Conservation (phyloP, 2,113 vertebrate species). For the Zeus faber region DNA sequence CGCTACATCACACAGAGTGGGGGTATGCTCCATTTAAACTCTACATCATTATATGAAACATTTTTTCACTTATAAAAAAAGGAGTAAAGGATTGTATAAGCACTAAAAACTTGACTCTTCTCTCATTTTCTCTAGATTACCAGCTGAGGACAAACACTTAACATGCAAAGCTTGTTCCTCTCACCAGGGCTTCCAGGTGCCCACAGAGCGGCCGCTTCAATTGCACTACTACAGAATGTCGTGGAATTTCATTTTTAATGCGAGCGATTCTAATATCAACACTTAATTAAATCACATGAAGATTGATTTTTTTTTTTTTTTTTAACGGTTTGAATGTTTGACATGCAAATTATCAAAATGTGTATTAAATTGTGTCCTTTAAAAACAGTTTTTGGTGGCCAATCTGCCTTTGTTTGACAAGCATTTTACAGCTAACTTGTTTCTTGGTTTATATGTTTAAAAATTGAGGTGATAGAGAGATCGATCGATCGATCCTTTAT, state of each 20-base stretch:
- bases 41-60: too few relatives aligned
- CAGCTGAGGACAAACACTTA: constrained; percentile 73
- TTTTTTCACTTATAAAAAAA: too few relatives aligned
- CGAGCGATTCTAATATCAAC: too few relatives aligned
- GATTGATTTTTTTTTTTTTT: constrained; percentile 3
- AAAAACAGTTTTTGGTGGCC: background rate
- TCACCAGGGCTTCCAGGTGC: constrained; percentile 14
- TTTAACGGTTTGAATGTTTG: constrained; percentile 11
- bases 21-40: too few relatives aligned
- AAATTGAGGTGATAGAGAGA: too few relatives aligned
- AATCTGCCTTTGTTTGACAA: background rate
- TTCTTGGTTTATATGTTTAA: constrained; percentile 4
- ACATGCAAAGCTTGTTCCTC: constrained; percentile 7
- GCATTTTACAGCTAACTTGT: constrained; percentile 9
- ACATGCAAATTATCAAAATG: constrained; percentile 36
- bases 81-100: too few relatives aligned
- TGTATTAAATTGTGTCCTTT: constrained; percentile 16
- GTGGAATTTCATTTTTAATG: constrained; percentile 39
- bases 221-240: constrained; percentile 30
- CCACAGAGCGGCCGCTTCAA: constrained; percentile 28
- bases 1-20: constrained; percentile 94
- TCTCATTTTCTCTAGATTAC: constrained; percentile 66
- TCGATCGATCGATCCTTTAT: too few relatives aligned
- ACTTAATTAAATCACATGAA: too few relatives aligned
- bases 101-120: background rate